Evolutionary conservation across 2,888 invertebrate species (phyloP), one percentile per base, ranked within the genome.

Genomic region (Agrotis clavis): DNA sequence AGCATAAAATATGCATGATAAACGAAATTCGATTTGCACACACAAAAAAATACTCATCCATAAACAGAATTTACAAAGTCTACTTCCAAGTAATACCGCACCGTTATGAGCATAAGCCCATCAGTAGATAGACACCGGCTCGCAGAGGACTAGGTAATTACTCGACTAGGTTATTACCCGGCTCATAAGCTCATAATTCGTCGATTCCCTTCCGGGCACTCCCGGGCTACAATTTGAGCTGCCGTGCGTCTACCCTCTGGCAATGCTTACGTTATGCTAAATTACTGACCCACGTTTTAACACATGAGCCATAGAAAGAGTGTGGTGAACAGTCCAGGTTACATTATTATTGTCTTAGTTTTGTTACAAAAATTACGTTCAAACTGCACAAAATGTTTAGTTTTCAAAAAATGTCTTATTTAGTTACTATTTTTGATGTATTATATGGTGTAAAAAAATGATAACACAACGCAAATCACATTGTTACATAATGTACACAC

Each of bases 181-280:
- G 54, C 65, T 62, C 82, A 61, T 66, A 73, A 45, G 64, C 47
- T 68, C 71, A 81, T 79, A 77, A 77, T 71, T 71, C 18, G 73
- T 19, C 16, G 47, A 78, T 73, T 57, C 56, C 65, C 69, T 70
- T 59, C 65, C 72, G 77, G 62, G 65, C 62, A 69, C 78, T 69
- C 68, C 57, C 62, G 68, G 56, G 48, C 48, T 41, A 47, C 64
- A 69, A 30, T 80, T 65, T 57, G 57, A 59, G 68, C 21, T 14
- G 30, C 18, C 64, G 16, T 21, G 21, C n/a, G 21, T 41, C 45
- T 45, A 48, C 65, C 82, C 67, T 19, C 6, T 35, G 69, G 82
- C 72, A 30, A 1, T 30, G 35, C 25, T 35, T 66, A 61, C 53
- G 67, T 68, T 71, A 61, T 60, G 21, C 47, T 30, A 45, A 64